Conservation (phyloP, 2,113 vertebrate genomes). For the Clarias batrachus region DNA sequence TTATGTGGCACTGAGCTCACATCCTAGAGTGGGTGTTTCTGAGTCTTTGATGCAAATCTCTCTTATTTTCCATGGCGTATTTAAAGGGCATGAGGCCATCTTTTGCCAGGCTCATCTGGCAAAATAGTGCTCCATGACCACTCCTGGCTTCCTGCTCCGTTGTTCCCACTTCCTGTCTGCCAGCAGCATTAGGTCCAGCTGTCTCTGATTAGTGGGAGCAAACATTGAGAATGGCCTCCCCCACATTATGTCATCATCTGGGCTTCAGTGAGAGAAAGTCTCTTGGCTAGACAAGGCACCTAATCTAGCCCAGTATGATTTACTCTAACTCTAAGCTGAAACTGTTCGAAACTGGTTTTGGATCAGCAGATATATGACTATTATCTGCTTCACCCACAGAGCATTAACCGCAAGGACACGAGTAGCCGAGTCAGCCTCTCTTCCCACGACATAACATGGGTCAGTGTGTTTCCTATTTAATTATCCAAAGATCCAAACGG, state of each 20-base stretch:
- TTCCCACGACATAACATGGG: constrained; percentile 28
- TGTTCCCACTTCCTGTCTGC: constrained; percentile 30
- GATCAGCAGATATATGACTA: constrained; percentile 11
- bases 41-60: constrained; percentile 20
- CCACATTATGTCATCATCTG: constrained; percentile 31
- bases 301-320: not conserved
- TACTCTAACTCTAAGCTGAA: not conserved
- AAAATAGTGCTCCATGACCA: constrained; percentile 33
- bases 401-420: constrained; percentile 15
- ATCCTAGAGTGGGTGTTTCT: constrained; percentile 29
- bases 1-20: constrained; percentile 17
- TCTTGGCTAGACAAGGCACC: not conserved
- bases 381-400: constrained; percentile 6
- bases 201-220: constrained; percentile 35
- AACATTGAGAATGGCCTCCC: constrained; percentile 33
- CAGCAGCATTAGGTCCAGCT: constrained; percentile 33
- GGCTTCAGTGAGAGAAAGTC: not conserved
- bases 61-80: constrained; percentile 33
- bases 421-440: not conserved
- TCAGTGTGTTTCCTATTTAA: not conserved
- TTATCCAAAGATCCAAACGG: constrained; percentile 19
- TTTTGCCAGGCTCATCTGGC: constrained; percentile 27
- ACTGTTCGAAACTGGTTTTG: not conserved
- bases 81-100: constrained; percentile 24
- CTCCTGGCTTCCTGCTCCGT: constrained; percentile 37